Base-by-base conservation (phyloP, 2,888 invertebrate genomes). In the Ptilodon capucinus region DNA sequence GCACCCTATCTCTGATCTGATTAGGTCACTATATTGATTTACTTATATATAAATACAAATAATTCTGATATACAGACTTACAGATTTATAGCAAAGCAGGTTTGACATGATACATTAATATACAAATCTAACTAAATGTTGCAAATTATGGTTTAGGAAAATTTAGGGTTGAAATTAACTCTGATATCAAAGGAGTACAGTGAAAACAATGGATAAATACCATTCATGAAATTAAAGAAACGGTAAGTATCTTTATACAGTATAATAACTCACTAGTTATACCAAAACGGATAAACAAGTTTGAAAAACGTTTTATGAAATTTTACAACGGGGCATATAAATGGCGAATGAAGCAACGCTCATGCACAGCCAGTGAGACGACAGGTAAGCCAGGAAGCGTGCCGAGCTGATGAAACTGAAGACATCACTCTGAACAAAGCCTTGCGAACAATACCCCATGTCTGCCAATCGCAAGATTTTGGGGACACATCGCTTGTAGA, bases 341-440 rank as follows among this genome's bases (percentile, higher is more conserved):
- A 23, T 23, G 21, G 52, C 51, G 55, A 52, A 30, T 41, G 55
- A 54, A 60, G 64, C 45, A 47, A 67, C 64, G 66, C 55, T 60
- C 46, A 84, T 84, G 84, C 84, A 74, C 72, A 81, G 79, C 78
- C 79, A 71, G 56, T 64, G 71, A 72, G 64, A 60, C 61, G 52
- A 75, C 68, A n/a, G n/a, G n/a, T n/a, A 78, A 86, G 86, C 85
- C 68, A 75, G 65, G 57, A 79, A 83, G 83, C 81, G 64, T 68
- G 70, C 68, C 61, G 57, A 61, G 62, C 62, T 56, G 64, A 73
- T 72, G 77, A 80, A 79, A 79, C 76, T 80, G 79, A 80, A 79
- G 79, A 73, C 49, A 51, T 58, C 49, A 51, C 48, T 54, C 44
- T 40, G 17, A 51, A 55, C 54, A 49, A 46, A 54, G 50, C 46